Evolutionary conservation across 2,113 vertebrate species (phyloP).

Genomic region (Capreolus pygargus): DNA sequence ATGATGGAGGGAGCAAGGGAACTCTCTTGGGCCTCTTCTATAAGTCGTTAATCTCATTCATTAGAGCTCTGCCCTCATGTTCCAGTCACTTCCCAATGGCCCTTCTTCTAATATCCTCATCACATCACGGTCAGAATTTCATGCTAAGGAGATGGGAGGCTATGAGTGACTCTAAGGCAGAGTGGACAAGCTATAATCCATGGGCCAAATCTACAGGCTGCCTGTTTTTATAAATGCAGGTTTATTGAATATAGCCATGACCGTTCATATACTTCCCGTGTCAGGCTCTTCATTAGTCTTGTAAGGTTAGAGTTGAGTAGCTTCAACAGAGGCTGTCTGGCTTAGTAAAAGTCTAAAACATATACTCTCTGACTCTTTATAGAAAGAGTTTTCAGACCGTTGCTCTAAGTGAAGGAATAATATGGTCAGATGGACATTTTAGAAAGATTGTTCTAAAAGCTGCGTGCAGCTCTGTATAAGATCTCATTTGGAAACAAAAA

Average conservation of each 20-base stretch:
- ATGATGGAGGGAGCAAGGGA: not conserved
- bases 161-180: not conserved
- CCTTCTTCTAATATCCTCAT: not conserved
- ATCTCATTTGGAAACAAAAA: not conserved
- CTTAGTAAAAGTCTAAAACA: not conserved
- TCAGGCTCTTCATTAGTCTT: not conserved
- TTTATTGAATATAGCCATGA: not conserved
- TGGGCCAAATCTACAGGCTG: not conserved
- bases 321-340: not conserved
- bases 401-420: not conserved
- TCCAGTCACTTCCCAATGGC: too few species aligned
- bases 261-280: not conserved
- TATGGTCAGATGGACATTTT: not conserved
- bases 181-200: fast-evolving
- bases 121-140: too few species aligned
- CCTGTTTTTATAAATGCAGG: not conserved
- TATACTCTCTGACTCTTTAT: not conserved
- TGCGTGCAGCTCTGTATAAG: not conserved
- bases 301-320: not conserved
- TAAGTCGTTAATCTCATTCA: not conserved
- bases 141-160: not conserved
- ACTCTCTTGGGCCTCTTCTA: not conserved
- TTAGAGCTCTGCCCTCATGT: too few species aligned
- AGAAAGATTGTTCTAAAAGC: not conserved
- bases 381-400: not conserved